Evolutionary conservation across 1,140 invertebrate genomes (phyloP).

Genomic region (Acromyrmex echinatior): DNA sequence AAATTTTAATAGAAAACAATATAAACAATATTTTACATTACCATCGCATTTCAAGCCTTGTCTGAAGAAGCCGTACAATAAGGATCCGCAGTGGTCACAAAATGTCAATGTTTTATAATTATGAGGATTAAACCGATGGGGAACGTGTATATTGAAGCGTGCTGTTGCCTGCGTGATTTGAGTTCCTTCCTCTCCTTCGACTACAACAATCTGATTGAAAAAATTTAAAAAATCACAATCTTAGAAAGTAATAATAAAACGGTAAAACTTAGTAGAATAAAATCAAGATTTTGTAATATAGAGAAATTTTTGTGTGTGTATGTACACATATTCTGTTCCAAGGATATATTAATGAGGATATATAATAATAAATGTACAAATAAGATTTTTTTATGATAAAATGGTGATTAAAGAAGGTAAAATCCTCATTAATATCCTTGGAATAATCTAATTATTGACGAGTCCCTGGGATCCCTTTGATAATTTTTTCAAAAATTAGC

Average conservation of each 20-base stretch:
- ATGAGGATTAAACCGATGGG: slow-evolving; percentile 97
- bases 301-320: not conserved
- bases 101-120: slow-evolving; percentile 99
- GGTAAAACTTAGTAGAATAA: slow-evolving; percentile 56
- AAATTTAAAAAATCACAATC: slow-evolving; percentile 54
- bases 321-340: too few relatives aligned
- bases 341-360: too few relatives aligned
- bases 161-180: slow-evolving; percentile 88
- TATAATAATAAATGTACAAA: too few relatives aligned
- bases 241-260: slow-evolving; percentile 67
- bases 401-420: too few relatives aligned
- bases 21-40: slow-evolving; percentile 81
- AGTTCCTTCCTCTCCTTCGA: not conserved
- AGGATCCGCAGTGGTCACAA: slow-evolving; percentile 99
- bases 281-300: not conserved
- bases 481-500: too few relatives aligned
- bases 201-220: slow-evolving; percentile 59
- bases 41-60: slow-evolving; percentile 99
- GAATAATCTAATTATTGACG: too few relatives aligned
- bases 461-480: too few relatives aligned
- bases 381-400: too few relatives aligned
- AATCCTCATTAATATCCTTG: too few relatives aligned
- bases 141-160: slow-evolving; percentile 99
- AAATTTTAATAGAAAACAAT: not conserved
- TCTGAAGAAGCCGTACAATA: slow-evolving; percentile 98